phyloP scores from a whole-genome alignment of 2,113 vertebrate genomes.

The Rhynchomys soricoides region DNA sequence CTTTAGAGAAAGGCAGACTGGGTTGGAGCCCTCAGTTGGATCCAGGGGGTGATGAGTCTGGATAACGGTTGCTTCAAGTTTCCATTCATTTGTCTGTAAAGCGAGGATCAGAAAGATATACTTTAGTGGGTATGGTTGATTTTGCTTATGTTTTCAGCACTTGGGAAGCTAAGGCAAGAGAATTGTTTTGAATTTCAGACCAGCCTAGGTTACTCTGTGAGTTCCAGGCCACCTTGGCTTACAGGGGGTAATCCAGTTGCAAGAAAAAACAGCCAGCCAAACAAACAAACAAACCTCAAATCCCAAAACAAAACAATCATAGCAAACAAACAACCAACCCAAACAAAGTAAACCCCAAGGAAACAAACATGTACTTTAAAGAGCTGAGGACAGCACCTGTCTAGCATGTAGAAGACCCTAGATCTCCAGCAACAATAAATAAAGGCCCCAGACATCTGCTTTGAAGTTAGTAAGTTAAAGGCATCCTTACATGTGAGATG shows the following conservation, averaged over 20 bases:
- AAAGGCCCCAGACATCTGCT: neutral
- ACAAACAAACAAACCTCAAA: neutral
- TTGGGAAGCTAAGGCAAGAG: neutral
- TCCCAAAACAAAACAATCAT: neutral
- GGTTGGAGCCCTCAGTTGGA: neutral
- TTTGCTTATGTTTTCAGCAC: neutral
- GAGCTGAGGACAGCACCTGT: neutral
- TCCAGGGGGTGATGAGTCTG: neutral
- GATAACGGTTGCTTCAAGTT: neutral
- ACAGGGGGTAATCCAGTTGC: neutral
- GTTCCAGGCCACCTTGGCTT: neutral
- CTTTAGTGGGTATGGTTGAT: neutral
- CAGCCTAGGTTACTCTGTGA: neutral
- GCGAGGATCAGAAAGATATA: neutral
- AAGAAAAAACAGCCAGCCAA: neutral
- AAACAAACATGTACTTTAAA: neutral
- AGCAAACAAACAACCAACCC: neutral
- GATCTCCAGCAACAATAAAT: neutral
- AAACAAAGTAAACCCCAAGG: neutral
- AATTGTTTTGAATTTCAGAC: neutral
- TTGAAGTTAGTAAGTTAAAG: neutral
- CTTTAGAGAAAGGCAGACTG: neutral
- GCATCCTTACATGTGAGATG: neutral
- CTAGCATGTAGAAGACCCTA: neutral
- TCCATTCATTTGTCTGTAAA: neutral